A percentile compares a stretch with the other conserved stretches of the same genome.
Conservation (phyloP, 2,113 vertebrate genomes). For the Leucopsar rothschildi region DNA sequence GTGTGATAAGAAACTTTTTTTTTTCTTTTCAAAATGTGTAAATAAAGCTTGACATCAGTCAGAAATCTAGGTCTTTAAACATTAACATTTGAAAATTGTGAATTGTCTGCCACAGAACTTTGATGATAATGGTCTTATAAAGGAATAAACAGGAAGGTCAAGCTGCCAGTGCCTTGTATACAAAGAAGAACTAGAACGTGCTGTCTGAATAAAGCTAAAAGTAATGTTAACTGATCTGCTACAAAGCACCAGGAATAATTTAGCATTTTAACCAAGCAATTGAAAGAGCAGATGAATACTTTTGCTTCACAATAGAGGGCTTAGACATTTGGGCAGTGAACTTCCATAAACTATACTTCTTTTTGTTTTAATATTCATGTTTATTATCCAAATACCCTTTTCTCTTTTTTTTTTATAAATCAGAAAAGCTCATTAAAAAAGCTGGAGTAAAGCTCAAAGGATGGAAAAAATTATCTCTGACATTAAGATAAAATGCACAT, state of each 20-base stretch:
- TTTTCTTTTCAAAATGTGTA: constrained; percentile 28
- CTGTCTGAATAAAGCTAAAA: constrained; percentile 62
- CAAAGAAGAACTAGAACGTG: constrained; percentile 59
- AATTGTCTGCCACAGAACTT: constrained; percentile 50
- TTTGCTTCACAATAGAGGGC: constrained; percentile 11
- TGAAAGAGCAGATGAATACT: constrained; percentile 52
- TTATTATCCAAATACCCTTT: constrained; percentile 25
- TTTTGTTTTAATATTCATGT: constrained; percentile 57
- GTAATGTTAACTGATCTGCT: constrained; percentile 58
- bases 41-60: constrained; percentile 52
- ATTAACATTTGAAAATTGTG: constrained; percentile 62
- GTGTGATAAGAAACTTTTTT: constrained; percentile 23
- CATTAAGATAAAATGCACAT: constrained; percentile 46
- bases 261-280: constrained; percentile 63
- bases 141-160: constrained; percentile 66
- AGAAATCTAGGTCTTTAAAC: constrained; percentile 51
- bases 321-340: constrained; percentile 22
- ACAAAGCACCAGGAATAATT: constrained; percentile 67
- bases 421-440: constrained; percentile 30
- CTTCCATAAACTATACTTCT: not conserved
- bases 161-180: constrained; percentile 23
- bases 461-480: constrained; percentile 32
- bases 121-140: constrained; percentile 51
- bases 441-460: constrained; percentile 4
- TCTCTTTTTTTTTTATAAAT: not conserved